Base-by-base conservation (phyloP, 2,113 vertebrate species). In the Apodemus speciosus region DNA sequence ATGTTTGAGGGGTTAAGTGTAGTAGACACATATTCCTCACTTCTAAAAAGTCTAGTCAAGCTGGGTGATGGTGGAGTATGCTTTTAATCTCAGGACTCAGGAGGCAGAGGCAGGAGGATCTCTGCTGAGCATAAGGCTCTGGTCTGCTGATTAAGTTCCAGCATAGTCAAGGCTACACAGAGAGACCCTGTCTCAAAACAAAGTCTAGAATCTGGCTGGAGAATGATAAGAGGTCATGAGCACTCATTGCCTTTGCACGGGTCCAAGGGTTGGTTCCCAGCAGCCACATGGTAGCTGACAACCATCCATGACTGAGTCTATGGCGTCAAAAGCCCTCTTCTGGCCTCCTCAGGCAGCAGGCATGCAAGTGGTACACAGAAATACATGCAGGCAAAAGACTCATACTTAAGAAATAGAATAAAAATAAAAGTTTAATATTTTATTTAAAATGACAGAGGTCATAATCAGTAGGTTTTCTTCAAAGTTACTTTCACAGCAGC, bases 401-500 rank as follows among this genome's bases (percentile, higher is more conserved):
- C 77, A 25, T 11, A 51, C n/a, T 77, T 51, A 51, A 23, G 32
- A 79, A 53, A 77, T 13, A 77, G 46, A 35, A 53, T 35, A 53
- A 21, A 53, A 23, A 56, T 56, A 56, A 79, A 77, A 79, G 35
- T 58, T 56, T 77, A 77, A 77, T 27, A 14, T 72, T 5, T 23
- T 72, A 23, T 72, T 43, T 38, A 21, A n/a, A 76, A 85, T 80
- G 64, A 79, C n/a, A 83, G 16, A 85, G 58, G 72, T 91, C 14
- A 27, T 69, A 38, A 89, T 89, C n/a, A 89, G 40, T 1, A 49
- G 49, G 38, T 73, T 38, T 68, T 90, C 25, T 80, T 76, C 9
- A 85, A 89, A 75, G 76, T 38, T 80, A 90, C 72, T 71, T 93
- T 87, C 71, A 75, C 3, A 88, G 16, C 9, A 80, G 35, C 35